Evolutionary conservation across 2,888 invertebrate species (phyloP), one percentile per base, ranked within the genome.

Genomic region (Hyalella azteca): DNA sequence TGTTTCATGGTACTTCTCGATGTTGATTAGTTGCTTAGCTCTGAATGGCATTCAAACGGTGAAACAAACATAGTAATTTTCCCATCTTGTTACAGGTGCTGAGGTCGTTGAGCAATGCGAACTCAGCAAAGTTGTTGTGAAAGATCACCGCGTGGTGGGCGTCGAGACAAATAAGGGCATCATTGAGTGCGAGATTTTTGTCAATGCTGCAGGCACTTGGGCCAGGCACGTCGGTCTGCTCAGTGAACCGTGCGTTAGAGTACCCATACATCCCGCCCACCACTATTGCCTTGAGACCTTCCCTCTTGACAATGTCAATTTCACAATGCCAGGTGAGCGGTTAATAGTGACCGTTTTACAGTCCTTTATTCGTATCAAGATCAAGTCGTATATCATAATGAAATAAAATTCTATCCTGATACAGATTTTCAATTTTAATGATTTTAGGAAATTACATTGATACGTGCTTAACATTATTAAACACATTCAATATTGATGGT

Each of bases 171-270:
- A 91, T 4, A 89, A 90, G 2, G 96, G 96, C 0, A 88, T 90
- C 13, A 91, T 96, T 19, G 90, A 93, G 83, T 97, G 97, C 88
- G 92, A 96, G 86, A 93, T 92, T 88, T 98, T 98, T 89, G 94
- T 99, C 41, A 98, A 98, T 89, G 95, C 96, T 87, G 94, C 95
- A 36, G 98, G 98, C 11, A 95, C 96, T 89, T 97, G 97, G 96
- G 95, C 96, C 0, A 91, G 96, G 85, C 93, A 93, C 88, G 92
- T 97, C 73, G 97, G 97, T 9, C 93, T 94, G 87, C 88, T 94
- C 83, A 93, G 95, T 36, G 91, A 92, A 81, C 96, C 96, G 1
- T 91, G 92, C 87, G 95, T 98, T 0, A 95, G 95, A 88, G 88
- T 90, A 45, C 97, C 97, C 0, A 89, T 97, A 13, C 93, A 97